Evolutionary conservation across 2,113 vertebrate genomes (phyloP).

Genomic region (Argyrosomus japonicus): DNA sequence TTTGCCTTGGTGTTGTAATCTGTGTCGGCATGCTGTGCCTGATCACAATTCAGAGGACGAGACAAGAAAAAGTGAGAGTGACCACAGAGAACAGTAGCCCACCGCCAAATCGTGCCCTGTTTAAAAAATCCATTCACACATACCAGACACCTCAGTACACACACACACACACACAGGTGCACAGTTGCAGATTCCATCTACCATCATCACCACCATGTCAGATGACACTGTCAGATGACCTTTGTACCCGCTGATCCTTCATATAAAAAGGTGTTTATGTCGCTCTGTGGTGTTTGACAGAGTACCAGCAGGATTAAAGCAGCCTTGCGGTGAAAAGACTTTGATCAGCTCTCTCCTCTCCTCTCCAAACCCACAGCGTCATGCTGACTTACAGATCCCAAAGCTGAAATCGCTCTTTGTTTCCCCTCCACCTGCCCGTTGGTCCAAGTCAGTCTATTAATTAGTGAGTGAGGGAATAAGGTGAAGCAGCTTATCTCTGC

Average conservation of each 20-base stretch:
- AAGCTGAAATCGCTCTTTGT: conserved; percentile 45
- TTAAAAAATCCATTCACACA: conserved; percentile 62
- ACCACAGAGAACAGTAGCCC: conserved; percentile 34
- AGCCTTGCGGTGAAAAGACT: conserved; percentile 71
- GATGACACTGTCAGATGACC: conserved; percentile 67
- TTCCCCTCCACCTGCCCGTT: conserved; percentile 51
- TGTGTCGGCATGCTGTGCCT: conserved; percentile 80
- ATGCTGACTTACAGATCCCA: conserved; percentile 47
- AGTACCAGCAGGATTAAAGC: conserved; percentile 81
- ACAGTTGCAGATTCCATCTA: conserved; percentile 51
- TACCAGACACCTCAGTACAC: conserved; percentile 37
- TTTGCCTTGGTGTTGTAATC: conserved; percentile 74
- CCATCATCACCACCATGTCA: conserved; percentile 60
- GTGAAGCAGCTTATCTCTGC: conserved; percentile 43
- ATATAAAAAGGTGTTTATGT: conserved; percentile 77
- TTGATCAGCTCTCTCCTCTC: conserved; percentile 79
- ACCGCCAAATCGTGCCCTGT: conserved; percentile 39
- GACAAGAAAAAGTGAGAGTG: background rate
- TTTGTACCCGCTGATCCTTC: conserved; percentile 60
- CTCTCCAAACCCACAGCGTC: conserved; percentile 62
- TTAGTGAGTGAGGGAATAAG: conserved; percentile 33
- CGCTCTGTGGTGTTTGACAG: conserved; percentile 68
- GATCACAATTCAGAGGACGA: conserved; percentile 21
- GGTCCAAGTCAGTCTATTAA: conserved; percentile 36
- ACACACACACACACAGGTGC: conserved; percentile 7